These are phyloP conservation scores for Adineta ricciae DNA, from an alignment of 2,888 invertebrate genomes.

Conservation along the genomic window DNA sequence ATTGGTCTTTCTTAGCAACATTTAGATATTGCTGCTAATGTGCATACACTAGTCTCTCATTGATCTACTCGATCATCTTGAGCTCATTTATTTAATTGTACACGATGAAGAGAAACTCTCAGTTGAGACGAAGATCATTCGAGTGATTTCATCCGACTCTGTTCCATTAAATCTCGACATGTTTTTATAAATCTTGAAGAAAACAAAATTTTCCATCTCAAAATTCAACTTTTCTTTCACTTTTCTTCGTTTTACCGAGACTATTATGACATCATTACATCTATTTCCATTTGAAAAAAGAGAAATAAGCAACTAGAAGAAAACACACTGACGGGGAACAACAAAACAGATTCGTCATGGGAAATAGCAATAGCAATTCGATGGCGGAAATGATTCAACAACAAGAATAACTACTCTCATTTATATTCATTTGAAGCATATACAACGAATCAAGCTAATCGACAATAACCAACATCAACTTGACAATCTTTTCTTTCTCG, in stretches of 20 bases:
- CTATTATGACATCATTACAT: neutral
- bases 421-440: neutral
- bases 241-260: neutral
- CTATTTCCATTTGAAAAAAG: neutral
- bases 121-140: neutral
- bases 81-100: neutral
- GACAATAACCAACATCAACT: neutral
- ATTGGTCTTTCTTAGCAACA: neutral
- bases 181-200: neutral
- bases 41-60: neutral
- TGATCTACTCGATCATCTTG: neutral
- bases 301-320: neutral
- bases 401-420: neutral
- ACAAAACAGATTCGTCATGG: neutral
- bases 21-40: neutral
- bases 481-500: neutral
- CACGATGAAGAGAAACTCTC: neutral
- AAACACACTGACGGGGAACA: neutral
- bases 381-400: neutral
- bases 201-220: neutral
- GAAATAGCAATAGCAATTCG: neutral
- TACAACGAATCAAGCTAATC: neutral
- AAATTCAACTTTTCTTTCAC: neutral
- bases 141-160: neutral
- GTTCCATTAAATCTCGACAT: neutral